Conservation (phyloP, 2,113 vertebrate genomes). For the Pangasianodon gigas region DNA sequence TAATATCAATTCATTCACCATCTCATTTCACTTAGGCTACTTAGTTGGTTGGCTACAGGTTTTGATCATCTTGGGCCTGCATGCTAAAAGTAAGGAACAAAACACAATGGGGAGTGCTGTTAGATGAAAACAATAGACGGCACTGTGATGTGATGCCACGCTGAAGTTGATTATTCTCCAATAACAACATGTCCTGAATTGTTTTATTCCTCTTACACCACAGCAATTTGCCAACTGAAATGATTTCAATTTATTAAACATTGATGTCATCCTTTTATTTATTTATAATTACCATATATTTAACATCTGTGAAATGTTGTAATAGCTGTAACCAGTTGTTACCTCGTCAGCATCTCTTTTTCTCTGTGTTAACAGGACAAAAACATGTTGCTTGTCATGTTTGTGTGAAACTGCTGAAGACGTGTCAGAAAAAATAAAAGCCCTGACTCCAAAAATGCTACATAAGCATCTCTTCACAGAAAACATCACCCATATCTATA, state of each 20-base stretch:
- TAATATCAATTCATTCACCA: conserved; percentile 2
- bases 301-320: background rate
- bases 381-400: background rate
- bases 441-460: background rate
- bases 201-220: background rate
- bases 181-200: background rate
- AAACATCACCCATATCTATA: background rate
- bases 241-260: background rate
- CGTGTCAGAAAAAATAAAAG: background rate
- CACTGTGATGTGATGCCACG: background rate
- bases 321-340: background rate
- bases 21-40: conserved; percentile 12
- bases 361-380: background rate
- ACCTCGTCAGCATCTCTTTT: background rate
- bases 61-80: background rate
- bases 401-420: background rate
- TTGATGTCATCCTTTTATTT: background rate
- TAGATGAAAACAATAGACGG: background rate
- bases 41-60: background rate
- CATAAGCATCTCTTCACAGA: background rate
- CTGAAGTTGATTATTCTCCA: background rate
- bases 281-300: background rate
- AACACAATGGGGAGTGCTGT: background rate
- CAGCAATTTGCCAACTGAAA: background rate
- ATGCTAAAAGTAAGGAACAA: background rate